Evolutionary conservation across 2,113 vertebrate genomes (phyloP).

Genomic region (Amphiprion ocellaris): DNA sequence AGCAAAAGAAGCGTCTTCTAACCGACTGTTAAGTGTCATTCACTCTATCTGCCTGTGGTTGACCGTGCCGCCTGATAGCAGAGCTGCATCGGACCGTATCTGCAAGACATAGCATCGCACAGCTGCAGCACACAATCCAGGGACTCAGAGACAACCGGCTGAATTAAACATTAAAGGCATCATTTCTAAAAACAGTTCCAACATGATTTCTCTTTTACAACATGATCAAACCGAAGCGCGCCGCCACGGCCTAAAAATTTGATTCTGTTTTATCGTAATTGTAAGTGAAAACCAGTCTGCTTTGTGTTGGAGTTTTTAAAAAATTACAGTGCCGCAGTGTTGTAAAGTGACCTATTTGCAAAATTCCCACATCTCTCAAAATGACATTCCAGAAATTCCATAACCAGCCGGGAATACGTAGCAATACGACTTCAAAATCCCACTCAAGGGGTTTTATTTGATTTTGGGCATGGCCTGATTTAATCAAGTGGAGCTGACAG

Average conservation of each 20-base stretch:
- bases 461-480: conserved; percentile 76
- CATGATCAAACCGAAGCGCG: conserved; percentile 47
- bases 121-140: not conserved
- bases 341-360: conserved; percentile 53
- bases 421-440: conserved; percentile 58
- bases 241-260: not conserved
- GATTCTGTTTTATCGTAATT: conserved; percentile 17
- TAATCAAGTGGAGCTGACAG: conserved; percentile 70
- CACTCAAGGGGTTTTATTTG: conserved; percentile 69
- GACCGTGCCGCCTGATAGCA: conserved; percentile 16
- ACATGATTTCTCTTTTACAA: conserved; percentile 53
- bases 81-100: conserved; percentile 1
- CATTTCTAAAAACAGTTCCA: conserved; percentile 4
- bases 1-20: conserved; percentile 51
- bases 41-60: conserved; percentile 43
- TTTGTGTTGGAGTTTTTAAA: conserved; percentile 3
- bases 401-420: conserved; percentile 39
- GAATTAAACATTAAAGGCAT: conserved; percentile 67
- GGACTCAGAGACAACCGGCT: conserved; percentile 35
- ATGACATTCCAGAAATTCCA: conserved; percentile 61
- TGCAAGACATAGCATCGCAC: not conserved
- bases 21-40: conserved; percentile 64
- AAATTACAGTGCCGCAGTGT: not conserved
- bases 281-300: conserved; percentile 17
- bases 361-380: conserved; percentile 44